phyloP scores from a whole-genome alignment of 2,888 invertebrate species.

The Steinernema scapterisci region DNA sequence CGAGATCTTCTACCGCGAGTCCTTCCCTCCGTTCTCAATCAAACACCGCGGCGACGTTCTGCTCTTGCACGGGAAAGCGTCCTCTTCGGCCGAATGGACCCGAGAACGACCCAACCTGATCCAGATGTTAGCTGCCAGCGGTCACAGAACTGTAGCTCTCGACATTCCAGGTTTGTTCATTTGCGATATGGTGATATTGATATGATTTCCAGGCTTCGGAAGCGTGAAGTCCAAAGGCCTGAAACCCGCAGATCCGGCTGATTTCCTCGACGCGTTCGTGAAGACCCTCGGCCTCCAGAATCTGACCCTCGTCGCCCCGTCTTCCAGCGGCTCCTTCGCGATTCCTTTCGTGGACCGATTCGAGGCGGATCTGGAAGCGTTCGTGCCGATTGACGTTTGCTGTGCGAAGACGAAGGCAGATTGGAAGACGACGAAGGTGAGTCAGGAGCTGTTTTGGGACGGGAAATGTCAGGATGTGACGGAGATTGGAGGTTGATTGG shows the following conservation, averaged over 20 bases:
- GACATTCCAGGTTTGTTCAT: background rate
- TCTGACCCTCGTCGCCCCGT: background rate
- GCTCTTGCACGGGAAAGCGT: too few species aligned
- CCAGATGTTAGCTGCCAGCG: constrained; percentile 51
- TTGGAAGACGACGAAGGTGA: background rate
- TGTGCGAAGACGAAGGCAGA: background rate
- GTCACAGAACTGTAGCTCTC: constrained; percentile 41
- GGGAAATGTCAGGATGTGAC: too few species aligned
- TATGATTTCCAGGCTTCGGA: constrained; percentile 13
- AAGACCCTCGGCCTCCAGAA: background rate
- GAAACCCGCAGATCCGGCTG: background rate
- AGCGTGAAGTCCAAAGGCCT: background rate
- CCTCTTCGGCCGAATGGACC: too few species aligned
- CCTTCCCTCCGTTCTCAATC: too few species aligned
- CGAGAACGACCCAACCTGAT: too few species aligned
- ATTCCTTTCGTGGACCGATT: background rate
- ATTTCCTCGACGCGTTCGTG: background rate
- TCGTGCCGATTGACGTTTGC: background rate
- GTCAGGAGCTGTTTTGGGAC: background rate
- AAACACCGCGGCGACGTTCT: too few species aligned
- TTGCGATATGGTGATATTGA: too few species aligned
- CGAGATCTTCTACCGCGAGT: too few species aligned
- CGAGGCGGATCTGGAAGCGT: background rate
- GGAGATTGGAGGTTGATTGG: too few species aligned
- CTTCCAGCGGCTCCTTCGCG: background rate